Evolutionary conservation across 2,113 vertebrate species (phyloP), one percentile per base, ranked within the genome.

Genomic region (Nasalis larvatus): DNA sequence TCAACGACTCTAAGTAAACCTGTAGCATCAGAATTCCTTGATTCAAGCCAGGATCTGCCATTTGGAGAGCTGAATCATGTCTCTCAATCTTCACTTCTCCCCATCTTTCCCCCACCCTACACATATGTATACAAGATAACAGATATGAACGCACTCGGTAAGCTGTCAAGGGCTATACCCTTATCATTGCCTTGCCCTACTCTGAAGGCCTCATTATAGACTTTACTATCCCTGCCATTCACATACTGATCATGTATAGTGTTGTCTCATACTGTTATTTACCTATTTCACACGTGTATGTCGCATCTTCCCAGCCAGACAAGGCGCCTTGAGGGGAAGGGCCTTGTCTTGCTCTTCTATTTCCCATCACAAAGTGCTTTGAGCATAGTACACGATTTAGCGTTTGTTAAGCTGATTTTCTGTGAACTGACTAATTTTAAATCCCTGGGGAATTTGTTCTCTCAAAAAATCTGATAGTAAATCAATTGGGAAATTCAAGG

Each of bases 301-400:
- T 74, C 81, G 95, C 96, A 94, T 80, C 96, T 84, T 98, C 81
- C 94, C 52, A 85, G 90, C 73, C 89, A 88, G 58, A 94, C 90
- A 88, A 92, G n/a, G 40, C 73, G 92, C 87, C 84, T 85, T 84
- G 94, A 96, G 49, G 82, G 30, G 20, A 81, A 96, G 81, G 94
- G 81, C 77, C 95, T 93, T 88, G 92, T 92, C 87, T 52, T 78
- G 84, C 49, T 97, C 91, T 81, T 92, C 96, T 95, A 88, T 77
- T 91, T 94, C 80, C 83, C 92, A 95, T 78, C 94, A 91, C 32
- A 97, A 52, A 95, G 78, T 76, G 83, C 45, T 97, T 47, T 96
- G 66, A 82, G 85, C 71, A 90, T 1, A 54, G 80, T 14, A 47
- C 85, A 94, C 23, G 69, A 88, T n/a, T 93, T 77, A 94, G 89